Evolutionary conservation across 2,113 vertebrate species (phyloP), one percentile per base, ranked within the genome.

Genomic region (Axis porcinus): DNA sequence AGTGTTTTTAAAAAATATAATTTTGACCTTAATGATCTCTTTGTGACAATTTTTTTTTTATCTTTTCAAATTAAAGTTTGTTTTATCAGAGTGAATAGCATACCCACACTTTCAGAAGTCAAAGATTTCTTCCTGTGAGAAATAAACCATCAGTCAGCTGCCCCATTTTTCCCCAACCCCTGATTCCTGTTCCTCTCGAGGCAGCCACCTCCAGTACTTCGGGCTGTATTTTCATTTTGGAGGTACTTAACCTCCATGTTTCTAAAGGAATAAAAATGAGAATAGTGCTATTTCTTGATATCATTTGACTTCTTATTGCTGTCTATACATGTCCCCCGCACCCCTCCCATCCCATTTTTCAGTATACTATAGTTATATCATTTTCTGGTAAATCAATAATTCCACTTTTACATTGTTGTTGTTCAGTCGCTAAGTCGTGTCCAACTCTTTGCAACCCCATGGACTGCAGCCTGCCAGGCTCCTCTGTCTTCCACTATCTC

Each of bases 1-100:
- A 28, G 1, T 64, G 1, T 95, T 96, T 90, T 47, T 33, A 78
- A 84, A 86, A 89, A 88, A 89, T 14, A 5, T 74, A 30, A n/a
- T 74, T 92, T 89, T 86, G 2, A 40, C 62, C 40, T 86, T 33
- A 76, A 70, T 82, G 91, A 19, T 76, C 89, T 95, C 62, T 17
- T 52, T 93, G 1, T 62, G 82, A 40, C 43, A 43, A 45, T 6
- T 45, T 83, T 96, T 88, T 91, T 86, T 30, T 4, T 2, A 30
- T 74, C 47, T 94, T 93, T 94, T 96, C 74, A 89, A 91, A 82
- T 70, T 89, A 62, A 36, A 78, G 74, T 87, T 62, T 81, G 62
- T 84, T 92, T 84, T 92, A 86, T 92, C 70, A 86, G 52, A 95
- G 81, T 92, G 50, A 67, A 33, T 83, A n/a, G 70, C 4, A 5